These are phyloP conservation scores for Brachionus manjavacas DNA, from an alignment of 1,140 invertebrate species.

Conservation along the genomic window DNA sequence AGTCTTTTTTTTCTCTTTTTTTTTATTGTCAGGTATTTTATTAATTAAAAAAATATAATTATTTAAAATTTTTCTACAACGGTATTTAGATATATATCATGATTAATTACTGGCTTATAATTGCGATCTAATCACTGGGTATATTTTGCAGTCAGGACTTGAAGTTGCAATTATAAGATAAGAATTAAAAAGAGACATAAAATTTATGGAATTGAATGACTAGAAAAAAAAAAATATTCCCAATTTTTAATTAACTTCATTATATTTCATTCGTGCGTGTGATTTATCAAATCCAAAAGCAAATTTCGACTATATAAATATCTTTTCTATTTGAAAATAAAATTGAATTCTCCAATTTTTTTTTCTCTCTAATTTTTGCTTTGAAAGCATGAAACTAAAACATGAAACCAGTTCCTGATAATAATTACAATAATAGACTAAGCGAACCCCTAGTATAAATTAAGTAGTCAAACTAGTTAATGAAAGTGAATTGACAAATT, in stretches of 20 bases:
- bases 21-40: background rate
- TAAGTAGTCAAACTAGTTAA: background rate
- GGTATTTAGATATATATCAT: constrained; percentile 24
- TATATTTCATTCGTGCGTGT: constrained; percentile 41
- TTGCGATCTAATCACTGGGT: constrained; percentile 12
- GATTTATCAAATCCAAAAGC: constrained; percentile 27
- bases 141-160: background rate
- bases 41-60: constrained; percentile 37
- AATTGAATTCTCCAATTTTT: constrained; percentile 15
- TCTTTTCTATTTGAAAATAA: constrained; percentile 29
- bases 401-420: constrained; percentile 25
- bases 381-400: constrained; percentile 5
- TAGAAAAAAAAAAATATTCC: constrained; percentile 7
- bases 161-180: constrained; percentile 33
- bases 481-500: background rate
- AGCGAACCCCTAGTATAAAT: background rate
- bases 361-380: background rate
- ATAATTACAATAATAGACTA: background rate
- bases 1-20: background rate
- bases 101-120: constrained; percentile 34
- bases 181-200: constrained; percentile 17
- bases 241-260: constrained; percentile 38
- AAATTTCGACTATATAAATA: constrained; percentile 23
- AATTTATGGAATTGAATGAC: background rate
- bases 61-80: background rate